Evolutionary conservation across 2,888 invertebrate species (phyloP), one percentile per base, ranked within the genome.

Genomic region (Heliconius sara): DNA sequence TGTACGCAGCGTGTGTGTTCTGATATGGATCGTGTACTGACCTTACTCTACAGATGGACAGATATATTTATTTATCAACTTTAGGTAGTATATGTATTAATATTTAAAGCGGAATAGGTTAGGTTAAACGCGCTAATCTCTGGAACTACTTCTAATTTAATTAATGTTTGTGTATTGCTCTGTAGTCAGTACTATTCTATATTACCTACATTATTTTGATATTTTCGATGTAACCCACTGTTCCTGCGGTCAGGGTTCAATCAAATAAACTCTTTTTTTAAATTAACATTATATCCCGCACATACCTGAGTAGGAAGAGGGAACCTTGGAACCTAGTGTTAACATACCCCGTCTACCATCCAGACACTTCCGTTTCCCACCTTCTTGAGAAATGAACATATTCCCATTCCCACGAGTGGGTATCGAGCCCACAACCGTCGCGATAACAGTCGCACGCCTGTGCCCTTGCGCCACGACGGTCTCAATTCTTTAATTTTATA

Each of bases 11-110:
- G 27, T 25, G 63, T 25, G 25, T 65, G 63, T 27, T 65, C 63
- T 65, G 63, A 65, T 65, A 65, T 65, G 27, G 63, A 65, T 3
- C 25, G 63, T 13, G 27, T 65, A 65, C 63, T 27, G 63, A 65
- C 63, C 63, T 65, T 65, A 65, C 63, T 65, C 25, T 65, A 65
- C 27, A 65, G 60, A 65, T 65, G 25, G 25, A 65, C 25, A 25
- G 25, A 65, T 27, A 10, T 60, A 60, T 60, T 9, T 60, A 60
- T n/a, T 22, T 7, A 60, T n/a, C 5, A 9, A 39, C 34, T 39
- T 39, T 39, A 39, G 34, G 9, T 39, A 39, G 34, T 39, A 39
- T 39, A 27, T 27, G 27, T 27, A 39, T 39, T 39, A 39, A 9
- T 39, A 39, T 39, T 34, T 34, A 34, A 34, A 9, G 34, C 34